These are phyloP conservation scores for Pangasianodon gigas DNA, from an alignment of 2,113 vertebrate species.

Conservation along the genomic window DNA sequence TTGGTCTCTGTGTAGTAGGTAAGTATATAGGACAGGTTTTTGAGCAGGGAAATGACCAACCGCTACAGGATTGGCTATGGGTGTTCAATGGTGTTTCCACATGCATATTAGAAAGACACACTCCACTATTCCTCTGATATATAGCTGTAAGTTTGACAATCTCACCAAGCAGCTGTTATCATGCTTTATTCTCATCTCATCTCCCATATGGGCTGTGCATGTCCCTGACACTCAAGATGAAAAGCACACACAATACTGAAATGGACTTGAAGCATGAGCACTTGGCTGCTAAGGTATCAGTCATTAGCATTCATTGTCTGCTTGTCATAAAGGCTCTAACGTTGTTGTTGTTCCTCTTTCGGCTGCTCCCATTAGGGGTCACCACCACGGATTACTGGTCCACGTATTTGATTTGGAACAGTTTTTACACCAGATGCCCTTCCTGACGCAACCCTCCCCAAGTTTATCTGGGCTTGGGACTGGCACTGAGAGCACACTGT, in stretches of 20 bases:
- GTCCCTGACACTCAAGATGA: not conserved
- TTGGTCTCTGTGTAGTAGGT: constrained; percentile 4
- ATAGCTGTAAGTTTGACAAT: constrained; percentile 12
- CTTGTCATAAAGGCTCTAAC: not conserved
- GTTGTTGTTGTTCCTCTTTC: no score
- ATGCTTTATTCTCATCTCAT: not conserved
- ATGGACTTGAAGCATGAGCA: not conserved
- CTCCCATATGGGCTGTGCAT: not conserved
- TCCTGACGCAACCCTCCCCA: no score
- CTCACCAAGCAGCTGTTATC: constrained; percentile 18
- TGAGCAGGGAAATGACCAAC: not conserved
- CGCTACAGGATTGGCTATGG: not conserved
- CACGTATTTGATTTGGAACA: no score
- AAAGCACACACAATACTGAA: not conserved
- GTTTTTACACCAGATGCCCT: no score
- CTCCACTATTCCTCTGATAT: constrained; percentile 5
- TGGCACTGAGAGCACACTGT: no score
- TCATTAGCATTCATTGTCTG: constrained; percentile 17
- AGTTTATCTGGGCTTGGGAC: no score
- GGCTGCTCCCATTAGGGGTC: no score
- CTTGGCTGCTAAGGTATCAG: not conserved
- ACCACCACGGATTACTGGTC: no score
- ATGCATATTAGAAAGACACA: not conserved
- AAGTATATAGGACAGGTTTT: not conserved
- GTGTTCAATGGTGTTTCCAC: constrained; percentile 14